A percentile compares a stretch with the other conserved stretches of the same genome.
phyloP scores from a whole-genome alignment of 2,797 vertebrate species.

The Hippocampus kuda region DNA sequence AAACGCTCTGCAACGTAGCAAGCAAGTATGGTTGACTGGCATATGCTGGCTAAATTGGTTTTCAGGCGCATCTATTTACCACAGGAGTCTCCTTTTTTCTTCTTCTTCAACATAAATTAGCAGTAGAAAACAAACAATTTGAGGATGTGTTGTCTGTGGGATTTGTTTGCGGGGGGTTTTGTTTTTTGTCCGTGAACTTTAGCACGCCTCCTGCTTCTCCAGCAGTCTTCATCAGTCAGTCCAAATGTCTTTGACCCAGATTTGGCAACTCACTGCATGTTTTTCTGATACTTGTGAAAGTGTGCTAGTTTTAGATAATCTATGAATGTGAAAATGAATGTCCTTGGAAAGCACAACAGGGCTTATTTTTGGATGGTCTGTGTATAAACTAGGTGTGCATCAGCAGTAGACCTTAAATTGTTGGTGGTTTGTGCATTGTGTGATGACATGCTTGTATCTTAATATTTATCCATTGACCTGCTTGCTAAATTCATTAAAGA shows the following conservation, averaged over 20 bases:
- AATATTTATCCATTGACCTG: constrained; percentile 21
- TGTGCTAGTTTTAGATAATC: constrained; percentile 69
- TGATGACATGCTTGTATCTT: constrained; percentile 47
- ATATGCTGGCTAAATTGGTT: constrained; percentile 41
- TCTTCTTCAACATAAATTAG: constrained; percentile 45
- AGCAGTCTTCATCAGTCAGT: constrained; percentile 54
- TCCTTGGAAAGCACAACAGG: constrained; percentile 58
- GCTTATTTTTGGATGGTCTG: constrained; percentile 46
- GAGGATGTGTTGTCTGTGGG: constrained; percentile 42
- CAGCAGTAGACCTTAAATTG: constrained; percentile 33
- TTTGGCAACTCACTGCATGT: constrained; percentile 70
- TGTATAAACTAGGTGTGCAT: constrained; percentile 45
- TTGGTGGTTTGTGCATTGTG: constrained; percentile 42
- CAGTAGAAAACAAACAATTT: constrained; percentile 56
- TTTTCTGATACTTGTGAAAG: constrained; percentile 70
- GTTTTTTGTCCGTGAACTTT: constrained; percentile 57
- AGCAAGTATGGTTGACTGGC: constrained; percentile 31
- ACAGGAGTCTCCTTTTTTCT: constrained; percentile 50
- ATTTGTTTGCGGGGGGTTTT: constrained; percentile 12
- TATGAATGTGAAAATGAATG: constrained; percentile 66
- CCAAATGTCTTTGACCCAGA: constrained; percentile 65
- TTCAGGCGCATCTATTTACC: constrained; percentile 52
- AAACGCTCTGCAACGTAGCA: constrained; percentile 39
- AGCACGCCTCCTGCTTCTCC: constrained; percentile 58
- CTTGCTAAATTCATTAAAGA: constrained; percentile 41